Base-by-base conservation (phyloP, 2,888 invertebrate species). In the Acrobeloides nanus region DNA sequence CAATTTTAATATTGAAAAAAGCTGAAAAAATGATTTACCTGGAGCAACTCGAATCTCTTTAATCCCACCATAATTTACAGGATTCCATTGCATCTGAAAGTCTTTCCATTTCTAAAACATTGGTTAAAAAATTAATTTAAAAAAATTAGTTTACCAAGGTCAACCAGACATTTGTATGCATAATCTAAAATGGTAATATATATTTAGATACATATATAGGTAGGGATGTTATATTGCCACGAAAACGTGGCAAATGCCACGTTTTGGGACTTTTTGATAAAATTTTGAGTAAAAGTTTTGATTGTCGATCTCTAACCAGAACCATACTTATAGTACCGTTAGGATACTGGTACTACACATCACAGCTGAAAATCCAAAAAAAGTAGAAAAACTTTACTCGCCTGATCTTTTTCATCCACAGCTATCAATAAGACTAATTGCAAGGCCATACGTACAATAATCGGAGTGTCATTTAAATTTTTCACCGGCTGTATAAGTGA, bases 161-260 rank as follows among this genome's bases (percentile, higher is more conserved):
- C 15, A 78, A 62, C 78, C 78, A 78, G 3, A 78, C 77, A 58
- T 78, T 78, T 3, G 76, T 69, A 50, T 73, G 74, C 69, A 73
- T 69, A 15, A 74, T 61, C 38, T n/a, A n/a, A n/a, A n/a, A n/a
- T 57, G 61, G 25, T 62, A 39, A n/a, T 42, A 37, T 37, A 37
- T 39, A 42, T 42, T n/a, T n/a, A n/a, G n/a, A n/a, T n/a, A n/a
- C n/a, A n/a, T n/a, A n/a, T n/a, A n/a, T n/a, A n/a, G n/a, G n/a
- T n/a, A n/a, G n/a, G n/a, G n/a, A n/a, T n/a, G n/a, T n/a, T n/a
- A n/a, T n/a, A n/a, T n/a, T n/a, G n/a, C n/a, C n/a, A n/a, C n/a
- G n/a, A n/a, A n/a, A n/a, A n/a, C n/a, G n/a, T n/a, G n/a, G n/a
- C n/a, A n/a, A n/a, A n/a, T n/a, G n/a, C n/a, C n/a, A n/a, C n/a